Conservation (phyloP, 2,797 vertebrate genomes). For the Otolemur crassicaudatus region DNA sequence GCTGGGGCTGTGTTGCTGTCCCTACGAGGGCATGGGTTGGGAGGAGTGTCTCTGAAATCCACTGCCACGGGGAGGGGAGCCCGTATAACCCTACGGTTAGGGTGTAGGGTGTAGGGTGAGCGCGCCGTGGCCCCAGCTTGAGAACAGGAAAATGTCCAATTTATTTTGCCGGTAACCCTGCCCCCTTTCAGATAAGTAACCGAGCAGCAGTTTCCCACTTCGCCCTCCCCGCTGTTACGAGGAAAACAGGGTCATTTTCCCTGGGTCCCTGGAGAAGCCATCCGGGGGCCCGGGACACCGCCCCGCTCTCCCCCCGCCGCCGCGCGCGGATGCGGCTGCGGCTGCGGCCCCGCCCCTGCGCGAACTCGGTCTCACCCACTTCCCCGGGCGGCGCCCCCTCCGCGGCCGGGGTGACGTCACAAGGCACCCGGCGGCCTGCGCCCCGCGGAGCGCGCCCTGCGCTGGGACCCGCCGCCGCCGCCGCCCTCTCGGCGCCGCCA, state of each 20-base stretch:
- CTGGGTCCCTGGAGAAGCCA: background rate
- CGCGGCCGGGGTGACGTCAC: constrained; percentile 73
- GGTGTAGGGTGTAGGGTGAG: background rate
- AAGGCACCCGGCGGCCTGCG: constrained; percentile 66
- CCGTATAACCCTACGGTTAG: background rate
- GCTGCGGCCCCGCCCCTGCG: constrained; percentile 53
- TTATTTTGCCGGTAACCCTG: background rate
- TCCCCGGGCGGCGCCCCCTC: constrained; percentile 58
- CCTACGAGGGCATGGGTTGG: background rate
- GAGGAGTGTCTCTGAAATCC: too few species aligned
- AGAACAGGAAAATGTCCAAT: background rate
- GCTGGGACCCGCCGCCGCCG: constrained; percentile 48
- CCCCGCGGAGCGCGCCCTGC: constrained; percentile 66
- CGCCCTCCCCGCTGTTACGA: background rate
- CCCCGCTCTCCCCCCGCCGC: background rate
- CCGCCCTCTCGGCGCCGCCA: constrained; percentile 26
- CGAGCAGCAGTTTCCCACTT: background rate
- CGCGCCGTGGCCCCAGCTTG: background rate
- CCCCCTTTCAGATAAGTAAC: background rate
- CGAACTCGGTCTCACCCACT: constrained; percentile 71
- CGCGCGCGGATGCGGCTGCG: background rate
- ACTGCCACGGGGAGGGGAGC: background rate
- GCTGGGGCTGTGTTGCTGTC: background rate
- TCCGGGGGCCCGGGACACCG: background rate
- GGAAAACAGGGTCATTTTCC: too few species aligned